A percentile compares a stretch with the other conserved stretches of the same genome.
phyloP scores from a whole-genome alignment of 2,797 vertebrate genomes.

The Spinibarbus caldwelli region DNA sequence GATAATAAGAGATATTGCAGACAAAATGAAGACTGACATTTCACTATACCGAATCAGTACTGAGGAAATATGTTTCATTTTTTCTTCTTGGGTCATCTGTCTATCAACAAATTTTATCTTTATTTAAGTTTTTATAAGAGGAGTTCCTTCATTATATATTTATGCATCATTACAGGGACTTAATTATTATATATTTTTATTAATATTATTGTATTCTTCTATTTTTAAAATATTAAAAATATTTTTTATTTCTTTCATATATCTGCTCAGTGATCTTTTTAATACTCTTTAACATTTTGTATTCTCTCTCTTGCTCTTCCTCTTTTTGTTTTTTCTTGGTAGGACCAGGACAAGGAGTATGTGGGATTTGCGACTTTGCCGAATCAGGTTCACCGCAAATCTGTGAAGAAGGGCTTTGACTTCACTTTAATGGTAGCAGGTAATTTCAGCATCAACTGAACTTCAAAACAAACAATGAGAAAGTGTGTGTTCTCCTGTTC shows the following conservation, averaged over 20 bases:
- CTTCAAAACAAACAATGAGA: constrained; percentile 63
- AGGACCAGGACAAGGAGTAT: constrained; percentile 97
- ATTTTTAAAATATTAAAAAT: no score
- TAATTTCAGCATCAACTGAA: constrained; percentile 62
- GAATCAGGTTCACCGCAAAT: constrained; percentile 98
- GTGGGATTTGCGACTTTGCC: constrained; percentile 97
- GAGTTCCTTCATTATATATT: no score
- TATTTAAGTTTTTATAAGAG: no score
- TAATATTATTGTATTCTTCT: not conserved
- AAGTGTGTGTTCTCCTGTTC: not conserved
- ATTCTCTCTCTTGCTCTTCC: not conserved
- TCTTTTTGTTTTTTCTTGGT: constrained; percentile 37
- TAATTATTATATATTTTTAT: no score
- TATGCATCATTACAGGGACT: no score
- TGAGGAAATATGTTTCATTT: no score
- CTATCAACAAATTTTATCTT: no score
- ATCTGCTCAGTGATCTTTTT: not conserved
- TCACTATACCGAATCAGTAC: no score
- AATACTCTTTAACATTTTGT: not conserved
- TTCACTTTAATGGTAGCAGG: constrained; percentile 99
- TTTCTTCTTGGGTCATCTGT: no score
- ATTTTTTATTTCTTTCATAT: not conserved
- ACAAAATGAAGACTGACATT: not conserved
- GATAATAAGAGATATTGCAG: not conserved
- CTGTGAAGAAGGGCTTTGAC: constrained; percentile 98